A percentile compares a stretch with the other conserved stretches of the same genome.
Evolutionary conservation across 2,797 vertebrate genomes (phyloP).

Genomic region (Argyrosomus regius): DNA sequence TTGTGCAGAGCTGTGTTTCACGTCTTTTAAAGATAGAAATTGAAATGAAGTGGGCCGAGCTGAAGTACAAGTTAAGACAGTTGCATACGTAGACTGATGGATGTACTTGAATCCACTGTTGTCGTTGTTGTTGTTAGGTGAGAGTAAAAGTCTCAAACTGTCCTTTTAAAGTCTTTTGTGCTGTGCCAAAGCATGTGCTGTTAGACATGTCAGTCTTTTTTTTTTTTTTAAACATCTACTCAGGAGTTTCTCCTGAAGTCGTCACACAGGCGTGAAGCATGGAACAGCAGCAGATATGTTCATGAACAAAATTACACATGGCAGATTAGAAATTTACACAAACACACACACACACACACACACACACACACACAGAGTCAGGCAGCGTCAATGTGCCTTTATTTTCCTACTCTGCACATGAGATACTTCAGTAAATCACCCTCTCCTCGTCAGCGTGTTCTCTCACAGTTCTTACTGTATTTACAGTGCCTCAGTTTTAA

Average conservation of each 20-base stretch:
- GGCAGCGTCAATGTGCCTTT: conserved; percentile 59
- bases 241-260: conserved; percentile 10
- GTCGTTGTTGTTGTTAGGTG: not conserved
- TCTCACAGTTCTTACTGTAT: conserved; percentile 60
- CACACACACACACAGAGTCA: conserved; percentile 28
- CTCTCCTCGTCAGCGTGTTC: not conserved
- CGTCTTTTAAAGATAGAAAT: not conserved
- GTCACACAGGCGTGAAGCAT: conserved; percentile 42
- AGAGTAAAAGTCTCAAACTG: conserved; percentile 9
- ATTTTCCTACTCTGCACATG: conserved; percentile 5
- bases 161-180: conserved; percentile 32
- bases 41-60: conserved; percentile 30
- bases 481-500: conserved; percentile 72
- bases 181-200: conserved; percentile 47
- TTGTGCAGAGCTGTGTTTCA: conserved; percentile 30
- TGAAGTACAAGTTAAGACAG: not conserved
- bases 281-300: conserved; percentile 64
- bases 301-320: conserved; percentile 46
- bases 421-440: conserved; percentile 6
- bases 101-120: not conserved
- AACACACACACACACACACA: conserved; percentile 39
- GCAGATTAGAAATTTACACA: conserved; percentile 53
- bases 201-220: conserved; percentile 36
- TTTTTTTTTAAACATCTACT: conserved; percentile 3
- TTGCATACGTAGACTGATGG: conserved; percentile 24